Percentiles rank a stretch among this genome's conserved stretches.
Evolutionary conservation across 2,113 vertebrate species (phyloP).

Genomic region (Siniperca knerii): DNA sequence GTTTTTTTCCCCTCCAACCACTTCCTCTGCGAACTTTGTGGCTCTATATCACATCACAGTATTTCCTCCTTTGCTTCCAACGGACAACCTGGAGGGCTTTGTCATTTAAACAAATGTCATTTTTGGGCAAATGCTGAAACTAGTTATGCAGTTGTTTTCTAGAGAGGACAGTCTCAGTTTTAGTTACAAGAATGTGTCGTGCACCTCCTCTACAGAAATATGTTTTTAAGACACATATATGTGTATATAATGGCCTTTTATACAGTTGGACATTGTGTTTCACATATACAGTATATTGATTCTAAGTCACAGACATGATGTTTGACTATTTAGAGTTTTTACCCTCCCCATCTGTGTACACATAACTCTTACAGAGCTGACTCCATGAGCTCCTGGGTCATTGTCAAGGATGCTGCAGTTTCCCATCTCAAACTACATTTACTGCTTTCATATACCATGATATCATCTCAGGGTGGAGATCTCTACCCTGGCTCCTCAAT

Average conservation of each 20-base stretch:
- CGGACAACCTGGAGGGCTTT: too few species aligned
- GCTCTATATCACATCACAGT: not conserved
- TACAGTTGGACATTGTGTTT: not conserved
- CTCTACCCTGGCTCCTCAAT: slow-evolving; percentile 28
- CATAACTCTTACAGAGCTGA: not conserved
- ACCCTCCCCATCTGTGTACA: not conserved
- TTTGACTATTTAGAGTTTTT: not conserved
- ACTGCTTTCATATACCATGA: slow-evolving; percentile 29
- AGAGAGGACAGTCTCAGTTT: not conserved
- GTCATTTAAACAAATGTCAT: not conserved
- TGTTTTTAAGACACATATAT: not conserved
- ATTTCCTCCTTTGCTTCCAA: too few species aligned
- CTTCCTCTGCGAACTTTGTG: not conserved
- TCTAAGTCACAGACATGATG: not conserved
- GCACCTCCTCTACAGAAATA: not conserved
- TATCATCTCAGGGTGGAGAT: slow-evolving; percentile 48
- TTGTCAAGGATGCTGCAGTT: slow-evolving; percentile 24
- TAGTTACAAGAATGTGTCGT: too few species aligned
- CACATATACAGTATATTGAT: not conserved
- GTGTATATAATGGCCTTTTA: not conserved
- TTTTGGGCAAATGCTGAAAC: not conserved
- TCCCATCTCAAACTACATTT: slow-evolving; percentile 23
- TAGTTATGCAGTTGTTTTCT: not conserved
- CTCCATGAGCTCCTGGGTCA: not conserved
- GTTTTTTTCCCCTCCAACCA: not conserved